A percentile compares a stretch with the other conserved stretches of the same genome.
These are phyloP conservation scores for Onychorhynchus coronatus DNA, from an alignment of 2,113 vertebrate species.

Conservation along the genomic window DNA sequence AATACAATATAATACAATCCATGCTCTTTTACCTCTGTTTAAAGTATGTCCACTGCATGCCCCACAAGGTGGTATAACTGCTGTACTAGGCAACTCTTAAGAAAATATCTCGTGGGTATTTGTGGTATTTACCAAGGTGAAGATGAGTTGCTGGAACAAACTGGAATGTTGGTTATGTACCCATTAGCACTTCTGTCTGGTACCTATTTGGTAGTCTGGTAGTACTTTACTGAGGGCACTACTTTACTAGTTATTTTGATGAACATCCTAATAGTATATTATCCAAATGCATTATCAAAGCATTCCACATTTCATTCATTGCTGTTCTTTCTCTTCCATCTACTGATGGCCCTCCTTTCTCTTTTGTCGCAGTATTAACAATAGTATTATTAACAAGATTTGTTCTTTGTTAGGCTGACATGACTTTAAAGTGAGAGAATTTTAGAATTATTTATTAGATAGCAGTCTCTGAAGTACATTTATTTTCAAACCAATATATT, in stretches of 20 bases:
- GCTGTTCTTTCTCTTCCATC: background rate
- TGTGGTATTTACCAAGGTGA: background rate
- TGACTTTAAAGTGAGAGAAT: background rate
- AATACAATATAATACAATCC: background rate
- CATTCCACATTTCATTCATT: background rate
- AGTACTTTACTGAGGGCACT: slow-evolving; percentile 11
- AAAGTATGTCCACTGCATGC: background rate
- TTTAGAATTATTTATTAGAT: background rate
- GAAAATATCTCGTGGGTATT: background rate
- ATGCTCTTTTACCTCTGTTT: background rate
- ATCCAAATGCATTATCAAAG: background rate
- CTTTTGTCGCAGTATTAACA: background rate
- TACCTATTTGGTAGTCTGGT: slow-evolving; percentile 9
- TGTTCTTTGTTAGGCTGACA: background rate
- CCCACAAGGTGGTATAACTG: background rate
- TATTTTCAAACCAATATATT: background rate
- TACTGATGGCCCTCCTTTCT: background rate
- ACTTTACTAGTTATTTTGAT: background rate
- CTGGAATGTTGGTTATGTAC: background rate
- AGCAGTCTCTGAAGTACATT: background rate
- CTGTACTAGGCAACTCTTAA: background rate
- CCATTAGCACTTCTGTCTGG: slow-evolving; percentile 19
- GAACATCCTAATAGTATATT: slow-evolving; percentile 1
- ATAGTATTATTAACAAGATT: background rate
- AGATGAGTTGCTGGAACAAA: background rate